Percentiles rank a stretch among this genome's conserved stretches.
phyloP scores from a whole-genome alignment of 2,888 invertebrate genomes.

The Raillietiella orientalis region DNA sequence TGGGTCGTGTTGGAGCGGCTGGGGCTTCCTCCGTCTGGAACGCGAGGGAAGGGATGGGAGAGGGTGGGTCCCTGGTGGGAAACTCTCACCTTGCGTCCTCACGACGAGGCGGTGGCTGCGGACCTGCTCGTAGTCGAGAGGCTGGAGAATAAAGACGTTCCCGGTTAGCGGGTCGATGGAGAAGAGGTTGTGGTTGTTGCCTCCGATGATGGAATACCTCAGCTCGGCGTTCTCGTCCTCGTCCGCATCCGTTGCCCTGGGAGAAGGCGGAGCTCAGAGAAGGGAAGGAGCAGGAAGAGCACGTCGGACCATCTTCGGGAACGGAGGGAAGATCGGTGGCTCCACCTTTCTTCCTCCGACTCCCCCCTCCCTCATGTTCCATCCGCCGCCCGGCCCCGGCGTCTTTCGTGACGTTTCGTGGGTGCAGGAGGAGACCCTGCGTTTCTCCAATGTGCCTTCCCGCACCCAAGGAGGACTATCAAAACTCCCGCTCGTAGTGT shows the following conservation, averaged over 20 bases:
- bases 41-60: conserved; percentile 5
- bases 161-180: conserved; percentile 77
- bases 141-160: conserved; percentile 52
- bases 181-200: conserved; percentile 74
- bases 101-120: conserved; percentile 59
- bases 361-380: too few relatives aligned
- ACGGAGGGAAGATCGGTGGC: too few relatives aligned
- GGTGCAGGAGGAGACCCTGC: too few relatives aligned
- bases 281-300: too few relatives aligned
- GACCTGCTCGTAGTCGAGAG: conserved; percentile 59
- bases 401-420: too few relatives aligned
- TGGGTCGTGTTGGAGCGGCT: conserved; percentile 79
- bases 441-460: too few relatives aligned
- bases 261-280: too few relatives aligned
- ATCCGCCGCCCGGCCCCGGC: too few relatives aligned
- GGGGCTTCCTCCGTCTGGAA: conserved; percentile 59
- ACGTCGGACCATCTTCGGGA: too few relatives aligned
- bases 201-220: conserved; percentile 75
- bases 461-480: too few relatives aligned
- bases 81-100: conserved; percentile 35
- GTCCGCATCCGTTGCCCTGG: conserved; percentile 64
- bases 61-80: not conserved
- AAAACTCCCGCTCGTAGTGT: too few relatives aligned
- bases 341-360: too few relatives aligned
- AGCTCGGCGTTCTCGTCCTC: conserved; percentile 72